phyloP scores from a whole-genome alignment of 2,113 vertebrate species.

The Phainopepla nitens region DNA sequence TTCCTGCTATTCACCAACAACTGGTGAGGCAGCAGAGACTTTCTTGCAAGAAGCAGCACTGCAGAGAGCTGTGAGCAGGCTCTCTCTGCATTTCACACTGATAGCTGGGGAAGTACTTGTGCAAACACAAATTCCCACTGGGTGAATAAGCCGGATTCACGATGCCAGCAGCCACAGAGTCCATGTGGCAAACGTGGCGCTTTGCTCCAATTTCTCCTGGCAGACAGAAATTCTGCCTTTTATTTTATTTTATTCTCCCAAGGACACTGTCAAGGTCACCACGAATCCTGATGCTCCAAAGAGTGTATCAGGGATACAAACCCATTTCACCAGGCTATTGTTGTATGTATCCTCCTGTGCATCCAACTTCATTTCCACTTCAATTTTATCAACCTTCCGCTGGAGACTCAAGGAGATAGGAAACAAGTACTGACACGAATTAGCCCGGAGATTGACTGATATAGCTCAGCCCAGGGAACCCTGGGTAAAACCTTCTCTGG shows the following conservation, averaged over 20 bases:
- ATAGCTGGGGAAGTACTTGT: neutral
- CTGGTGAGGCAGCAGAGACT: neutral
- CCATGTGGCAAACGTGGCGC: neutral
- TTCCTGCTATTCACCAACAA: neutral
- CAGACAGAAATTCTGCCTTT: conserved; percentile 14
- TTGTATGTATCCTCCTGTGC: conserved; percentile 84
- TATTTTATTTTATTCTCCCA: conserved; percentile 66
- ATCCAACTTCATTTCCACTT: conserved; percentile 98
- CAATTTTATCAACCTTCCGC: conserved; percentile 96
- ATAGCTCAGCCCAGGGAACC: conserved; percentile 83
- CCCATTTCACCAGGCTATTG: conserved; percentile 76
- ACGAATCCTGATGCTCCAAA: conserved; percentile 64
- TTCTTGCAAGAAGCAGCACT: neutral
- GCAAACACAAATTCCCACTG: neutral
- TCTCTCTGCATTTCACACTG: neutral
- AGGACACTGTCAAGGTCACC: conserved; percentile 87
- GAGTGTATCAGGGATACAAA: conserved; percentile 77
- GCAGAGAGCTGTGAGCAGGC: neutral
- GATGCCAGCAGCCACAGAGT: neutral
- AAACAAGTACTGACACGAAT: conserved; percentile 93
- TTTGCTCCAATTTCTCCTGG: neutral
- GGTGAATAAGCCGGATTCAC: rapidly evolving
- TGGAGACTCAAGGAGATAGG: conserved; percentile 90
- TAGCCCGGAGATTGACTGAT: conserved; percentile 93
- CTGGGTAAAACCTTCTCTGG: conserved; percentile 73